A percentile compares a stretch with the other conserved stretches of the same genome.
These are phyloP conservation scores for Heliornis fulica DNA, from an alignment of 2,113 vertebrate genomes.

Conservation along the genomic window DNA sequence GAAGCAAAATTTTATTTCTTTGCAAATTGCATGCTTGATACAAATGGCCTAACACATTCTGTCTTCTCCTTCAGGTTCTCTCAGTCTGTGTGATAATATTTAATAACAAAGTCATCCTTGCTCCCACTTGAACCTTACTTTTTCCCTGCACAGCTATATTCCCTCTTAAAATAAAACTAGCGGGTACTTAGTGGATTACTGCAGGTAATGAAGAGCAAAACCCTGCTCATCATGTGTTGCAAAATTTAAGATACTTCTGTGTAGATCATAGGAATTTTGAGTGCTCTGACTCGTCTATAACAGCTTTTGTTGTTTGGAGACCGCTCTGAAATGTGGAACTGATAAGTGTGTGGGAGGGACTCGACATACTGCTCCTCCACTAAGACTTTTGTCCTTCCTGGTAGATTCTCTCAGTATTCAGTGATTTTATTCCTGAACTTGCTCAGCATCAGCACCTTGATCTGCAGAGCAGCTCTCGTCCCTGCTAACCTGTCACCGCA, in stretches of 20 bases:
- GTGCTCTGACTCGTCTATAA: slow-evolving; percentile 13
- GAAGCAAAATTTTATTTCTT: neutral
- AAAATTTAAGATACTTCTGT: neutral
- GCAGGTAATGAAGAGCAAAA: neutral
- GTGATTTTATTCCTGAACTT: slow-evolving; percentile 46
- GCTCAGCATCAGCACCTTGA: slow-evolving; percentile 41
- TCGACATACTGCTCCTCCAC: slow-evolving; percentile 64
- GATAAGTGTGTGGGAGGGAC: slow-evolving; percentile 80
- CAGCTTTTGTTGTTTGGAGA: slow-evolving; percentile 20
- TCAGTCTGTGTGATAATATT: neutral
- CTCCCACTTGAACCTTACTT: neutral
- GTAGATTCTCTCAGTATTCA: slow-evolving; percentile 59
- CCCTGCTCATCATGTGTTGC: neutral
- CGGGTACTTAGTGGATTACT: neutral
- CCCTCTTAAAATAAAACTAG: neutral
- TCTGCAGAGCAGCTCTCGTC: slow-evolving; percentile 51
- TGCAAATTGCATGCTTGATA: neutral
- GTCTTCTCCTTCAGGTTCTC: neutral
- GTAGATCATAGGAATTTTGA: neutral
- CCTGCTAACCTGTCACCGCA: slow-evolving; percentile 22
- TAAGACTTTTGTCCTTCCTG: slow-evolving; percentile 75
- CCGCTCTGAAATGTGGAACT: slow-evolving; percentile 69
- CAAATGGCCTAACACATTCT: neutral
- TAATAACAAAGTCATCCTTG: neutral
- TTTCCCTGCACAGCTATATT: neutral